phyloP scores from a whole-genome alignment of 2,888 invertebrate genomes.

The Neoascia interrupta region DNA sequence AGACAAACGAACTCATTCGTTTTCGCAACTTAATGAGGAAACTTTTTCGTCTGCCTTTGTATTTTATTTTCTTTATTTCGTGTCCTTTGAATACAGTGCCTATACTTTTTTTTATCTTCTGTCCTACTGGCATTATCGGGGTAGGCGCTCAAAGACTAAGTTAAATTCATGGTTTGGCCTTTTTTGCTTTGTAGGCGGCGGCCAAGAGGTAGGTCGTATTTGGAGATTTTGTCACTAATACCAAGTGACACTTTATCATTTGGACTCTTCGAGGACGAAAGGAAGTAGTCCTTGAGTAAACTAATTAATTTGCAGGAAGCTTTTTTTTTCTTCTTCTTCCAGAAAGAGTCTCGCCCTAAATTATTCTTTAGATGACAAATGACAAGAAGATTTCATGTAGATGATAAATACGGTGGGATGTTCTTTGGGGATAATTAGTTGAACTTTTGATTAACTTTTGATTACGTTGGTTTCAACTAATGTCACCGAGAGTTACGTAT shows the following conservation, averaged over 20 bases:
- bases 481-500: not conserved
- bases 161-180: constrained; percentile 19
- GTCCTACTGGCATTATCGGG: too few species aligned
- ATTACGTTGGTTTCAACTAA: constrained; percentile 20
- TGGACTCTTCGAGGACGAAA: too few species aligned
- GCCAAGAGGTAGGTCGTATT: not conserved
- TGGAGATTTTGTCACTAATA: constrained; percentile 38
- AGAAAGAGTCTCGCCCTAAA: constrained; percentile 22
- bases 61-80: not conserved
- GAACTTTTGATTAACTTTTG: constrained; percentile 22
- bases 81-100: not conserved
- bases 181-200: not conserved
- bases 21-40: constrained; percentile 45
- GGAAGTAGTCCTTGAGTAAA: constrained; percentile 33
- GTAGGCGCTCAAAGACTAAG: constrained; percentile 32
- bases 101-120: not conserved
- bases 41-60: constrained; percentile 34
- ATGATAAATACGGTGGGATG: not conserved
- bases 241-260: constrained; percentile 49
- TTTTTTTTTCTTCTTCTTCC: constrained; percentile 13
- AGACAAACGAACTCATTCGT: constrained; percentile 20
- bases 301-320: constrained; percentile 53
- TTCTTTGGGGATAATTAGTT: constrained; percentile 30
- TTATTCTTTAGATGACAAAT: constrained; percentile 27
- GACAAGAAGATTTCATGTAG: constrained; percentile 23